These are phyloP conservation scores for Ammodytes marinus DNA, from an alignment of 2,113 vertebrate genomes.

Conservation along the genomic window DNA sequence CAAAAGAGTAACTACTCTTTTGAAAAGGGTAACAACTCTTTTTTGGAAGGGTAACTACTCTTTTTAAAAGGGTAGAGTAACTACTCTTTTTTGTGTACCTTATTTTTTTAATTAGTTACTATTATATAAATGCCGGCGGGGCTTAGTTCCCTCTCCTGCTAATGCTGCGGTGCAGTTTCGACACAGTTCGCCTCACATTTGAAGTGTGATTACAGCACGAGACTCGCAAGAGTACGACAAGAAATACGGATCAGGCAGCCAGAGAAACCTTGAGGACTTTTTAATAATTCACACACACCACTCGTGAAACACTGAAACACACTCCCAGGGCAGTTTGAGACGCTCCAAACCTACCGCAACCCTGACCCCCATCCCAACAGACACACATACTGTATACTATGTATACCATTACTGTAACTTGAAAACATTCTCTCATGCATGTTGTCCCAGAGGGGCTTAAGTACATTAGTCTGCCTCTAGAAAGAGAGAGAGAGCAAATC, in stretches of 20 bases:
- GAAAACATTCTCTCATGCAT: slow-evolving; percentile 44
- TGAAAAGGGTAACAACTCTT: too few species aligned
- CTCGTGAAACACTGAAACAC: slow-evolving; percentile 71
- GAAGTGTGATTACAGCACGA: slow-evolving; percentile 44
- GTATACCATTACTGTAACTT: background rate
- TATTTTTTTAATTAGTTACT: too few species aligned
- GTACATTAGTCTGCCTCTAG: slow-evolving; percentile 16
- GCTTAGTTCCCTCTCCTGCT: slow-evolving; percentile 7
- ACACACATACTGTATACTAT: slow-evolving; percentile 3
- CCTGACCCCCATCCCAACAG: slow-evolving; percentile 4
- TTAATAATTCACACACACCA: slow-evolving; percentile 69
- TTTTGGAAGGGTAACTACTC: too few species aligned
- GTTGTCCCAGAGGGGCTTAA: slow-evolving; percentile 44
- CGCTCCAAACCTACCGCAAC: background rate
- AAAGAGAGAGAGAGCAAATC: background rate
- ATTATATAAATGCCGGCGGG: background rate
- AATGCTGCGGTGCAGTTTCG: slow-evolving; percentile 30
- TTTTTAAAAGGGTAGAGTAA: too few species aligned
- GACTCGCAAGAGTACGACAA: slow-evolving; percentile 18
- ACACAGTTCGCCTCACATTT: slow-evolving; percentile 46
- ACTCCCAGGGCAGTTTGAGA: slow-evolving; percentile 37
- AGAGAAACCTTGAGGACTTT: slow-evolving; percentile 50
- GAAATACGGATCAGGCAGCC: slow-evolving; percentile 48
- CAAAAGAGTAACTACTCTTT: too few species aligned
- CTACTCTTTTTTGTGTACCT: too few species aligned